Base-by-base conservation (phyloP, 2,113 vertebrate genomes). In the Epinephelus moara region DNA sequence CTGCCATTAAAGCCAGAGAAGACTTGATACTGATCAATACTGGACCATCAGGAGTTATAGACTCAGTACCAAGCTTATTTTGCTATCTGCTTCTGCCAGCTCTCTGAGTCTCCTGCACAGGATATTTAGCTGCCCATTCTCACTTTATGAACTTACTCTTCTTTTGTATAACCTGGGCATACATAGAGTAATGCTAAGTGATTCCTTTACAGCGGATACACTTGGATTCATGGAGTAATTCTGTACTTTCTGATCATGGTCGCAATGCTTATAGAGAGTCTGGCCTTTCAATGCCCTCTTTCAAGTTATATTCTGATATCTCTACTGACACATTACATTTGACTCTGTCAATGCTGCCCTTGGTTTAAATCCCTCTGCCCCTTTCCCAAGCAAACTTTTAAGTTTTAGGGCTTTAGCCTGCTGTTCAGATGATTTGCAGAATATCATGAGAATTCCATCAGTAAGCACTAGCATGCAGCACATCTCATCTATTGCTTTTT, bases 401-500 rank as follows among this genome's bases (percentile, higher is more conserved):
- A 1, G 8, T 63, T 40, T 4, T 12, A 45, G 40, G 62, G 45
- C 37, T 60, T 72, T 45, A 71, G 57, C 67, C 62, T 49, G 17
- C 60, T 53, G n/a, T 72, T 59, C 59, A 76, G 15, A 52, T 53
- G 59, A 37, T 70, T 45, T 42, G 42, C n/a, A 68, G 30, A 59
- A 59, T 59, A 67, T 76, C 59, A 52, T 60, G 30, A 25, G 27
- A 66, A 53, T 66, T 71, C 49, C 55, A 49, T 49, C 61, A 25
- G 33, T 73, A 67, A 45, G 75, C 19, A 47, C 37, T 3, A 40
- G 70, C 66, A 64, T 52, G 50, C 70, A 42, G 70, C 70, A n/a
- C 49, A 40, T 73, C 45, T 55, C 18, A 61, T 85, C 21, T 60
- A 45, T 15, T 57, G 70, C 49, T 70, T 33, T 37, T 64, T 63